Evolutionary conservation across 2,113 vertebrate genomes (phyloP), one percentile per base, ranked within the genome.

Genomic region (Atrichornis clamosus): DNA sequence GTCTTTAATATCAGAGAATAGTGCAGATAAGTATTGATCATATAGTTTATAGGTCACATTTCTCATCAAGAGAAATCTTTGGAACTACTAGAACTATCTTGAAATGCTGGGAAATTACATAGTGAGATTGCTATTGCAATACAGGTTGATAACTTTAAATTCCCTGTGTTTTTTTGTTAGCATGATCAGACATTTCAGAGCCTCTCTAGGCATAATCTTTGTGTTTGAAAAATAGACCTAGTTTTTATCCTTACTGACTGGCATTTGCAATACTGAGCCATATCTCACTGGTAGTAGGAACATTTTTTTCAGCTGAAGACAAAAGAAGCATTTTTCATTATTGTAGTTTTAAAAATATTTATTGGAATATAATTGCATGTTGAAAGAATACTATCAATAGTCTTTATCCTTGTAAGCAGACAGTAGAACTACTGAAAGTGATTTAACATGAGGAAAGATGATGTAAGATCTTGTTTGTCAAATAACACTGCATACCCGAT

Each of bases 401-500:
- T 62, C 47, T 73, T 27, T 46, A 65, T 33, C 23, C 9, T 90
- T 92, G 27, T 58, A 73, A 80, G 28, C 21, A 58, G 18, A 50
- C n/a, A 64, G 10, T 26, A 75, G 78, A 81, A 33, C 27, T 67
- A 27, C 26, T 65, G 52, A 9, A 82, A 78, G 39, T 63, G 20
- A 39, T 87, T 65, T 55, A 84, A 42, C 10, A 14, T 7, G 56
- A 16, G 24, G 33, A 67, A 59, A n/a, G 35, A 35, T 52, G 19
- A 12, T 60, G 2, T 2, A 79, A 68, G 15, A 33, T 13, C 8
- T 49, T 75, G 11, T 75, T 89, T 89, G 74, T 42, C 9, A 58
- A 13, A 7, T 64, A 44, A 24, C 15, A 20, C 27, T 58, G 75
- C 35, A 60, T 75, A 70, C 44, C 6, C 0, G 0, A 0, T 50